Evolutionary conservation across 2,797 vertebrate genomes (phyloP).

Genomic region (Halcyon chelicuti): DNA sequence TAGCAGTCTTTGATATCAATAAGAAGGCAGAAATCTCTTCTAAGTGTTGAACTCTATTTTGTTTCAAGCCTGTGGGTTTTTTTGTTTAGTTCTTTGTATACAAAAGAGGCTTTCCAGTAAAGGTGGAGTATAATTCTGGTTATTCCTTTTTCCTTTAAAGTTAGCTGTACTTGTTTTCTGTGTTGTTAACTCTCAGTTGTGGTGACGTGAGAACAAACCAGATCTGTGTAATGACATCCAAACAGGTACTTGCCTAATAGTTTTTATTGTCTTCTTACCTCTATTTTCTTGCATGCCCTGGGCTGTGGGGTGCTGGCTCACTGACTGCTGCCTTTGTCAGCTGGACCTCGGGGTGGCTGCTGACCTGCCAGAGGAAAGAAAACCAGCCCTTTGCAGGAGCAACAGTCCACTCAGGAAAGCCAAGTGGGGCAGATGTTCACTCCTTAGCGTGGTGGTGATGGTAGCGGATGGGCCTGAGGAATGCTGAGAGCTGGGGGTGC

Average conservation of each 20-base stretch:
- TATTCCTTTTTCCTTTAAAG: background rate
- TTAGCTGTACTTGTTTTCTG: background rate
- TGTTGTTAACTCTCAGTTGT: background rate
- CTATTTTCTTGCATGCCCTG: background rate
- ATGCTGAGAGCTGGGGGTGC: background rate
- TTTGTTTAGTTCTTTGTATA: background rate
- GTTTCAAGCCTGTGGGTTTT: background rate
- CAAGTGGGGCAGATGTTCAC: fast-evolving
- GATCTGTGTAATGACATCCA: background rate
- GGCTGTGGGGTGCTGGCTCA: background rate
- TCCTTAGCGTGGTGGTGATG: fast-evolving
- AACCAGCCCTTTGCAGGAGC: background rate
- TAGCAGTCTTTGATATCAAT: background rate
- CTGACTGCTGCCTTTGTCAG: fast-evolving
- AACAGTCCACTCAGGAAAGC: fast-evolving
- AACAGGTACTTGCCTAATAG: background rate
- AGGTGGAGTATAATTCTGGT: background rate
- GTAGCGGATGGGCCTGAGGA: background rate
- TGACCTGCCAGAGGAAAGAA: too few species aligned
- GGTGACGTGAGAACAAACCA: background rate
- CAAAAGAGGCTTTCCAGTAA: background rate
- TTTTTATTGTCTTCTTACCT: background rate
- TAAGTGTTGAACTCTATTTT: background rate
- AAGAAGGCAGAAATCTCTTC: background rate
- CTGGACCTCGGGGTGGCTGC: fast-evolving